A percentile compares a stretch with the other conserved stretches of the same genome.
Evolutionary conservation across 2,113 vertebrate genomes (phyloP).

Genomic region (Ailurus styani): DNA sequence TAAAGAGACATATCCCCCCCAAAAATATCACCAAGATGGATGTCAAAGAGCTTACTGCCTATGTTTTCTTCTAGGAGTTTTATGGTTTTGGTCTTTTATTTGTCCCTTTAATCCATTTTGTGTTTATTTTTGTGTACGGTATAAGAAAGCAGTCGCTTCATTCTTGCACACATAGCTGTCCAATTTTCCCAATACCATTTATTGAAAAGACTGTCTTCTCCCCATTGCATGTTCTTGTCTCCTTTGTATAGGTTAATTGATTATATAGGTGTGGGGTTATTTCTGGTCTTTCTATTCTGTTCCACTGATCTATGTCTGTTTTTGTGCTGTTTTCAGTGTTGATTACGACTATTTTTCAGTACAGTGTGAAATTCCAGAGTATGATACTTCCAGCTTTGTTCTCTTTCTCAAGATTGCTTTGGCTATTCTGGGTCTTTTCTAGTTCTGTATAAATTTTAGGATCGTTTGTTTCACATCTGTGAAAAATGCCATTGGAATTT

Average conservation of each 20-base stretch:
- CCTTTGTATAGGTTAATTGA: not conserved
- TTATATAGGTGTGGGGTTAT: not conserved
- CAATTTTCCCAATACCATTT: not conserved
- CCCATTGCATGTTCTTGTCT: not conserved
- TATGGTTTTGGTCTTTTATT: not conserved
- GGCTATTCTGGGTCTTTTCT: not conserved
- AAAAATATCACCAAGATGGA: not conserved
- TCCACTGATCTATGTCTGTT: not conserved
- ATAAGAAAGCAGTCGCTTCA: not conserved
- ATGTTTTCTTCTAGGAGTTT: not conserved
- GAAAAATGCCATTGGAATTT: not conserved
- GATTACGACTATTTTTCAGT: not conserved
- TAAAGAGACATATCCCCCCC: not conserved
- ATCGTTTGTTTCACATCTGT: not conserved
- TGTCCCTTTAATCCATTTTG: not conserved
- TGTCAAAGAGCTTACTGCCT: not conserved
- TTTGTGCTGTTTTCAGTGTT: not conserved
- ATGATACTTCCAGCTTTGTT: not conserved
- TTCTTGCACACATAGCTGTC: not conserved
- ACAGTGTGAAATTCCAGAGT: not conserved
- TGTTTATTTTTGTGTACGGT: not conserved
- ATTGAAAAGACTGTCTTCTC: not conserved
- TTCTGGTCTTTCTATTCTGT: not conserved
- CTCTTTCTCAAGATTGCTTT: not conserved
- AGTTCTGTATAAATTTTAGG: not conserved